A percentile compares a stretch with the other conserved stretches of the same genome.
These are phyloP conservation scores for Cettia cetti DNA, from an alignment of 2,113 vertebrate genomes.

Conservation along the genomic window DNA sequence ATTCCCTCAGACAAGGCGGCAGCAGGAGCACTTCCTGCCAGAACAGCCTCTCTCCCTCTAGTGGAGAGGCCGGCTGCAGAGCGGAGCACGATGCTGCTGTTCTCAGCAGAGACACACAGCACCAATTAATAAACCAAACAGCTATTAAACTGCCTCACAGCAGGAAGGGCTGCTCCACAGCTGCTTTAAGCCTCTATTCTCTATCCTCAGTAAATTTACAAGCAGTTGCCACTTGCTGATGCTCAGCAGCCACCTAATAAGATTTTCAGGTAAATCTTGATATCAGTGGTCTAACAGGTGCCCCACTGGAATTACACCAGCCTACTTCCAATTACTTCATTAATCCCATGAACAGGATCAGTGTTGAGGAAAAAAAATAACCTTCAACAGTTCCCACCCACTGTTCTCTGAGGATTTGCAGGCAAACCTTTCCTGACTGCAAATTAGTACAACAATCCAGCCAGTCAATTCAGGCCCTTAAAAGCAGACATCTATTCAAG, in stretches of 20 bases:
- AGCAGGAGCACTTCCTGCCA: background rate
- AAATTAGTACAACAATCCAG: constrained; percentile 3
- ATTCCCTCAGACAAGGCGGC: background rate
- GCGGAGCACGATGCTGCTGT: background rate
- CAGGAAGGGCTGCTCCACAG: background rate
- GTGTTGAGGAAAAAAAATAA: background rate
- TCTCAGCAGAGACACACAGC: background rate
- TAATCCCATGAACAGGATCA: background rate
- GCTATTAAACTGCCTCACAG: background rate
- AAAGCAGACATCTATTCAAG: background rate
- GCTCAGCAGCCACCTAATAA: background rate
- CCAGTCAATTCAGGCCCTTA: background rate
- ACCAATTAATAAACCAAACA: background rate
- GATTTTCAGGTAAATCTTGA: background rate
- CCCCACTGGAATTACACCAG: background rate
- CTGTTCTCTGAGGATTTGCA: background rate
- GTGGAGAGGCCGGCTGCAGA: background rate
- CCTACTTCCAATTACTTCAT: background rate
- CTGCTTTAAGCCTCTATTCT: background rate
- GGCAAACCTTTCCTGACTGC: constrained; percentile 6
- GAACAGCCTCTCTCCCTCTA: constrained; percentile 6
- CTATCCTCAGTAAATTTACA: background rate
- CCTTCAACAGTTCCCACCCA: background rate
- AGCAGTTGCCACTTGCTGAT: background rate
- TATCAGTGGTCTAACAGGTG: background rate